Evolutionary conservation across 2,797 vertebrate genomes (phyloP), one percentile per base, ranked within the genome.

Genomic region (Muraenolepis orangiensis): DNA sequence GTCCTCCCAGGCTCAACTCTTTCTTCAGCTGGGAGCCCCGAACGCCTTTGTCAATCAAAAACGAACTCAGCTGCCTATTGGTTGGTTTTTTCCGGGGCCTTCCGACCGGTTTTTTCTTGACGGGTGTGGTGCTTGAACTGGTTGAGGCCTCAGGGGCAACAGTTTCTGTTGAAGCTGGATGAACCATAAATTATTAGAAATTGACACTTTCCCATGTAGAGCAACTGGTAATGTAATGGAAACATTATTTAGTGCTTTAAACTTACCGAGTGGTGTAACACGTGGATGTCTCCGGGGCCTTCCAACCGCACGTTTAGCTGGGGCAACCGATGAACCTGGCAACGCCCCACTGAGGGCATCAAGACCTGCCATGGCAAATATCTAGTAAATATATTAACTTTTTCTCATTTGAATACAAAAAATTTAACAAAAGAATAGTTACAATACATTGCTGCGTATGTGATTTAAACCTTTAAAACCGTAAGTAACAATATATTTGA

Each of bases 231-330:
- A 23, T 26, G 51, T 31, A 78, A 72, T 23, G 0, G 72, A 4
- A 57, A 57, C 6, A 5, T 10, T n/a, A 0, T 57, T 10, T 1
- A 57, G 23, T 12, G n/a, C 10, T 26, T 13, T 26, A 8, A 26
- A 26, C 93, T 93, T 94, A 96, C 86, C 90, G 80, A 82, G 78
- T 89, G 92, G 93, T 92, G 74, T 72, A 72, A 76, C 75, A 72
- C 28, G 28, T 26, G 90, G 94, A 91, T 83, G 94, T 94, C 75
- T 97, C 94, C 85, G 96, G 90, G 86, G 95, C 92, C 76, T 92
- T 86, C 81, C 83, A 69, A 87, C 80, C 20, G 86, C 74, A 66
- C 64, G 80, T 70, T 87, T 91, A 10, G 51, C 82, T 79, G 72
- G 75, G 74, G 92, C 87, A 82, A 87, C 91, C 74, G 90, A 93